A percentile compares a stretch with the other conserved stretches of the same genome.
phyloP scores from a whole-genome alignment of 2,797 vertebrate genomes.

The Vultur gryphus region DNA sequence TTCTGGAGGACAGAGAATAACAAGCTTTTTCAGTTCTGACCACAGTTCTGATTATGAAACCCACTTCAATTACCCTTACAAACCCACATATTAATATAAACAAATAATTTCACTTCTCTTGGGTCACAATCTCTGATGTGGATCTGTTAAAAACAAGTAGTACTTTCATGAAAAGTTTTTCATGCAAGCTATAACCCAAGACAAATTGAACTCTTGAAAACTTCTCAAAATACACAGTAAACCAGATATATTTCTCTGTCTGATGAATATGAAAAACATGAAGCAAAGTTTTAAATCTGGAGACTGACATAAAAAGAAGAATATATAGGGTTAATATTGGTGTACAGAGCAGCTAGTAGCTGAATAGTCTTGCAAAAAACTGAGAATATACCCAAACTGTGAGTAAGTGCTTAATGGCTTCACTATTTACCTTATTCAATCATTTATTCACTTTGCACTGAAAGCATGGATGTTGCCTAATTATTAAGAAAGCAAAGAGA shows the following conservation, averaged over 20 bases:
- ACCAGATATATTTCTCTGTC: background rate
- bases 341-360: background rate
- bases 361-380: background rate
- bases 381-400: background rate
- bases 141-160: background rate
- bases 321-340: background rate
- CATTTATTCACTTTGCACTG: conserved; percentile 9
- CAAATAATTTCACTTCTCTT: background rate
- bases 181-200: background rate
- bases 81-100: background rate
- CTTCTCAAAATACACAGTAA: background rate
- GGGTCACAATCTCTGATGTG: background rate
- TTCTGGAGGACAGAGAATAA: background rate
- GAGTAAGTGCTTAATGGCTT: conserved; percentile 31
- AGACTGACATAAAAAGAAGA: background rate
- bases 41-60: background rate
- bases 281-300: background rate
- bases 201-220: background rate
- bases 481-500: conserved; percentile 14
- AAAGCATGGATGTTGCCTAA: conserved; percentile 6
- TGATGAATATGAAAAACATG: background rate
- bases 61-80: background rate
- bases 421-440: conserved; percentile 5
- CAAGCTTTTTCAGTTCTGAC: background rate
- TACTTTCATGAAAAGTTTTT: background rate